These are phyloP conservation scores for Drosophila leonis DNA, from an alignment of 2,888 invertebrate genomes.

Conservation along the genomic window DNA sequence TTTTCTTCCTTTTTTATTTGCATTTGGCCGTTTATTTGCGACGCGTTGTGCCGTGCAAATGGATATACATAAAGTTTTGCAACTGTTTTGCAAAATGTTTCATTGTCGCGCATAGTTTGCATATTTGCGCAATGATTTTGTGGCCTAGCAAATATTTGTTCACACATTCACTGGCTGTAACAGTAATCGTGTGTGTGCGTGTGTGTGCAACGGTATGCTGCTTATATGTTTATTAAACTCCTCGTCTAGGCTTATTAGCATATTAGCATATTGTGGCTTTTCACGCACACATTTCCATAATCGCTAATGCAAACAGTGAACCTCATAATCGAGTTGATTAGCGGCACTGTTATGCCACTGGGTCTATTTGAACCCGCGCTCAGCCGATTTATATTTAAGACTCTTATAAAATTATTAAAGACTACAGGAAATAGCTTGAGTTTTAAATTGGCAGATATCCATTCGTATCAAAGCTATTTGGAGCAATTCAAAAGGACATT, in stretches of 20 bases:
- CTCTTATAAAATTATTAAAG: constrained; percentile 6
- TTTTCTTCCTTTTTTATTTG: constrained; percentile 3
- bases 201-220: constrained; percentile 26
- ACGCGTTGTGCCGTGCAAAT: constrained; percentile 55
- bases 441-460: not conserved
- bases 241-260: constrained; percentile 55
- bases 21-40: constrained; percentile 24
- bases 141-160: constrained; percentile 74
- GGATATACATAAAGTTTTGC: constrained; percentile 46
- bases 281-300: constrained; percentile 60
- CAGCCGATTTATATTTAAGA: constrained; percentile 8
- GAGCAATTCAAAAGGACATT: not conserved
- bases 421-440: constrained; percentile 4
- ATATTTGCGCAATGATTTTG: constrained; percentile 78
- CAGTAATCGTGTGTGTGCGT: constrained; percentile 13
- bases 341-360: constrained; percentile 43
- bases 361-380: constrained; percentile 44
- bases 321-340: constrained; percentile 71
- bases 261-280: constrained; percentile 68
- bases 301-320: constrained; percentile 43
- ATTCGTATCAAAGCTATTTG: no score
- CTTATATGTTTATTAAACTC: constrained; percentile 65
- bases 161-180: constrained; percentile 56
- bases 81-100: constrained; percentile 61
- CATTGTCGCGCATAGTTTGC: constrained; percentile 72